Evolutionary conservation across 2,888 invertebrate species (phyloP).

Genomic region (Lomographa bimaculata): DNA sequence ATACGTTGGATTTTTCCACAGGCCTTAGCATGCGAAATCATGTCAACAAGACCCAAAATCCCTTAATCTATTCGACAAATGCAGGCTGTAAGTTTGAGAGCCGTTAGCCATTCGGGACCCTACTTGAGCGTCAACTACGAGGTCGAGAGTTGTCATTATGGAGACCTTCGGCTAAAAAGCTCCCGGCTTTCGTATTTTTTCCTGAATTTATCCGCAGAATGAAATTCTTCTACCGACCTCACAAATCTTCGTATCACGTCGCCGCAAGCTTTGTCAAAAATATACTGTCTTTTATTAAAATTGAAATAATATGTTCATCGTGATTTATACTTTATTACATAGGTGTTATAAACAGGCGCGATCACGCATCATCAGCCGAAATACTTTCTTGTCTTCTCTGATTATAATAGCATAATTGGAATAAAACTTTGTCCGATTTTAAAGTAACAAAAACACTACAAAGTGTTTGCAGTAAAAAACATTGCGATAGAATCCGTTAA

Average conservation of each 20-base stretch:
- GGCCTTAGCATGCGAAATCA: constrained; percentile 20
- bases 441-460: no score
- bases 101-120: constrained; percentile 31
- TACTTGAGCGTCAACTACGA: constrained; percentile 45
- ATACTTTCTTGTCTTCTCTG: no score
- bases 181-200: constrained; percentile 46
- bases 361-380: no score
- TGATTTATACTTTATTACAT: no score
- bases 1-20: constrained; percentile 3
- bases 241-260: constrained; percentile 46
- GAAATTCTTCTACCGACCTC: constrained; percentile 52
- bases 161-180: constrained; percentile 51
- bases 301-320: no score
- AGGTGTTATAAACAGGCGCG: no score
- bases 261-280: constrained; percentile 43
- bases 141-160: constrained; percentile 60
- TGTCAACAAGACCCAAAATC: constrained; percentile 32
- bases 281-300: constrained; percentile 34
- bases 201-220: constrained; percentile 52
- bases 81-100: constrained; percentile 32
- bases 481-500: no score
- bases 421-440: no score
- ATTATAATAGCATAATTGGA: no score
- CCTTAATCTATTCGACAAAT: constrained; percentile 25
- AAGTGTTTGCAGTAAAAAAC: no score